Percentiles rank a stretch among this genome's conserved stretches.
phyloP scores from a whole-genome alignment of 2,113 vertebrate species.

The Spea multiplicata region DNA sequence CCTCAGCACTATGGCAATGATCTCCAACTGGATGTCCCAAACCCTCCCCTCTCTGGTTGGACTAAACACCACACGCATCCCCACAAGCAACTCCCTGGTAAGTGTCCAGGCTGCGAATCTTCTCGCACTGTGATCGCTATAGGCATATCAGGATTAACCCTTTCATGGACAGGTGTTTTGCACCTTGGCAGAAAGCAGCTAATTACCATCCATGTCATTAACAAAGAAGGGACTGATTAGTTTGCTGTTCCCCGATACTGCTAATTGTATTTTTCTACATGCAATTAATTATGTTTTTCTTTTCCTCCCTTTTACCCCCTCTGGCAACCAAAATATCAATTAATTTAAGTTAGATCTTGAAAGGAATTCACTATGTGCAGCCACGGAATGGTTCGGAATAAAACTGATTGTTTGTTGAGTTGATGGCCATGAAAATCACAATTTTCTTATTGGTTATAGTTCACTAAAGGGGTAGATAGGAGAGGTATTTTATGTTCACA shows the following conservation, averaged over 20 bases:
- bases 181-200: not conserved
- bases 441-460: not conserved
- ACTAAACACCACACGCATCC: constrained; percentile 76
- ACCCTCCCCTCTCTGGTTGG: constrained; percentile 86
- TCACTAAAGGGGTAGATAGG: not conserved
- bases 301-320: not conserved
- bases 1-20: constrained; percentile 92
- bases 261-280: not conserved
- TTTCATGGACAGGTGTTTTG: not conserved
- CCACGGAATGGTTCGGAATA: not conserved
- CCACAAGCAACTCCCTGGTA: constrained; percentile 68
- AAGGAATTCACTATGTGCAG: not conserved
- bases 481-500: not conserved
- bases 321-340: not conserved
- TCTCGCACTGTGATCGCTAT: not conserved
- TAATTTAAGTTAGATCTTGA: not conserved
- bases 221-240: no score
- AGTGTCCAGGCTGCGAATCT: constrained; percentile 55
- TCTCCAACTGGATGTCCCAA: constrained; percentile 97
- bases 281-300: not conserved
- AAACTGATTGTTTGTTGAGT: not conserved
- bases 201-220: not conserved
- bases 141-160: constrained; percentile 14
- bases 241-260: not conserved
- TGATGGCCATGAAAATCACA: not conserved